Base-by-base conservation (phyloP, 2,888 invertebrate species). In the Stictocephala bisonia region DNA sequence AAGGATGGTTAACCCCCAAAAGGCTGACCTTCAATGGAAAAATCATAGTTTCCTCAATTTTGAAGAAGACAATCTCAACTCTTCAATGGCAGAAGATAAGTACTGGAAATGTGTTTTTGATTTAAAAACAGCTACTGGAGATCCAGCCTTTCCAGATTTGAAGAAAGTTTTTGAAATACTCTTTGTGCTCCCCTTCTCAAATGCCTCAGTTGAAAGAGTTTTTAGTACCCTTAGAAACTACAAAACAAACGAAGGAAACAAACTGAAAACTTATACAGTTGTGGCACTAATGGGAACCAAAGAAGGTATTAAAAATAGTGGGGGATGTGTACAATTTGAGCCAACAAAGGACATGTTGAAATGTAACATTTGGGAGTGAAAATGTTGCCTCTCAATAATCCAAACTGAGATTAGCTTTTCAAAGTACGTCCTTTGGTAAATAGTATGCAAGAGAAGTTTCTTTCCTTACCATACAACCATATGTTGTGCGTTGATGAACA, bases 191-290 rank as follows among this genome's bases (percentile, higher is more conserved):
- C 75, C 75, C 20, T 78, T 78, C 73, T 79, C 77, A 13, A 79
- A 79, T 73, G 79, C 73, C 6, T 74, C 53, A 18, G 77, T 80
- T 15, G 80, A 79, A 71, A n/a, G 77, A n/a, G 60, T 79, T n/a
- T 79, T 79, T 53, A 79, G 79, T 50, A 48, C 74, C 26, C 41
- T 79, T 9, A 77, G 77, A 72, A 76, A 71, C 9, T 71, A 77
- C 3, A 78, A 77, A 76, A 78, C 71, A 11, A 74, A 76, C 27
- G 71, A 78, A 26, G 73, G 79, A 75, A 79, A 80, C 77, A 73
- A 74, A 71, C 66, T 79, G 29, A 70, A 56, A 26, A 75, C 75
- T 40, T 70, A 73, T 56, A 77, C 77, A 58, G 67, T 78, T 72
- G 77, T 75, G 72, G 77, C 78, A 40, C 9, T 78, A 6, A 64